Evolutionary conservation across 2,797 vertebrate genomes (phyloP).

Genomic region (Dryobates pubescens): DNA sequence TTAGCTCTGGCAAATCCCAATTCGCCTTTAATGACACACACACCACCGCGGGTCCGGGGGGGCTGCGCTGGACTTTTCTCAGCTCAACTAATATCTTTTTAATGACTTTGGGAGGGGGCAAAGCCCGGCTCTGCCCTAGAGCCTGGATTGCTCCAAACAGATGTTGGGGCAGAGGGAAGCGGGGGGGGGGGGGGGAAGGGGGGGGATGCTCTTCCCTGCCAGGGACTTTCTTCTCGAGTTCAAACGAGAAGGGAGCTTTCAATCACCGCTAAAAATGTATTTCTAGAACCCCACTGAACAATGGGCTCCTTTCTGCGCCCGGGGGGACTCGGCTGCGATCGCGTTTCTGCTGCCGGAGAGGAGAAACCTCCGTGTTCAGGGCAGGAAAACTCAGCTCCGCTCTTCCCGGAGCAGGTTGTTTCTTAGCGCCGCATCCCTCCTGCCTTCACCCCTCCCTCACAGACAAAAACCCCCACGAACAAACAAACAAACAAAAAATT

Average conservation of each 20-base stretch:
- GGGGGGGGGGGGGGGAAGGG: slow-evolving; percentile 1
- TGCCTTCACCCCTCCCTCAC: not conserved
- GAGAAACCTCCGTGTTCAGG: slow-evolving; percentile 2
- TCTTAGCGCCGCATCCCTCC: not conserved
- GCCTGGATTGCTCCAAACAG: slow-evolving; percentile 80
- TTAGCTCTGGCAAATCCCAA: slow-evolving; percentile 28
- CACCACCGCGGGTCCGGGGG: slow-evolving; percentile 48
- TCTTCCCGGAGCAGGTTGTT: not conserved
- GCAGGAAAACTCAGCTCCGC: slow-evolving; percentile 1
- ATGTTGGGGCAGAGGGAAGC: slow-evolving; percentile 76
- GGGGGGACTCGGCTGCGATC: slow-evolving; percentile 31
- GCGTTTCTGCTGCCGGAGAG: slow-evolving; percentile 47
- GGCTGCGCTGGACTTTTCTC: slow-evolving; percentile 71
- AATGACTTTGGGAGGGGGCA: slow-evolving; percentile 78
- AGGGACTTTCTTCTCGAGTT: slow-evolving; percentile 80
- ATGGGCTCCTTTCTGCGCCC: slow-evolving; percentile 74
- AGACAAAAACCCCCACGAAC: too few species aligned
- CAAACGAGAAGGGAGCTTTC: slow-evolving; percentile 78
- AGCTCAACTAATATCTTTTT: slow-evolving; percentile 82
- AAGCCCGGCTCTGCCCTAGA: slow-evolving; percentile 75
- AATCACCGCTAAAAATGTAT: slow-evolving; percentile 75
- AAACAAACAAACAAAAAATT: too few species aligned
- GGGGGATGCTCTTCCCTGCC: slow-evolving; percentile 59
- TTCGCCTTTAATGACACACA: slow-evolving; percentile 9
- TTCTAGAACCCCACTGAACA: slow-evolving; percentile 67